A percentile compares a stretch with the other conserved stretches of the same genome.
Conservation (phyloP, 2,888 invertebrate genomes). For the Trypoxylon attenuatum region DNA sequence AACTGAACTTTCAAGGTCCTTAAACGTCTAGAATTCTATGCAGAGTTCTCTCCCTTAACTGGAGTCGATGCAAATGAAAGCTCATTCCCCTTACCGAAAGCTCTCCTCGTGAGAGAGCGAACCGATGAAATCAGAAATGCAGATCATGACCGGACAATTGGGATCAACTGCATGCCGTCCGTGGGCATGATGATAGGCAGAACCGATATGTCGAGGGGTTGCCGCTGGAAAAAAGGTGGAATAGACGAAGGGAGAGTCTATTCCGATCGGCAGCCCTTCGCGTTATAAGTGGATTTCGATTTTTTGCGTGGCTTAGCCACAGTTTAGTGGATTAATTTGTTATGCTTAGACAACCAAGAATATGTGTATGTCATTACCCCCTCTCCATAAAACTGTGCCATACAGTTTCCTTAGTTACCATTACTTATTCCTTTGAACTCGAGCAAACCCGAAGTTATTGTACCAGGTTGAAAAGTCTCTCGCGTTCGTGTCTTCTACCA, state of each 20-base stretch:
- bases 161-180: conserved; percentile 44
- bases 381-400: no score
- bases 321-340: background rate
- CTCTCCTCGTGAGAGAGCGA: conserved; percentile 34
- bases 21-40: no score
- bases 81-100: conserved; percentile 20
- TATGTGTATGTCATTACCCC: no score
- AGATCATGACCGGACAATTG: conserved; percentile 60
- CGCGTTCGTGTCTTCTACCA: no score
- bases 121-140: conserved; percentile 67
- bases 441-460: no score
- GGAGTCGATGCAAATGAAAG: conserved; percentile 61
- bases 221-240: background rate
- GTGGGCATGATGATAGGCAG: background rate
- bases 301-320: conserved; percentile 13
- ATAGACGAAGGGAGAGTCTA: background rate
- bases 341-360: no score
- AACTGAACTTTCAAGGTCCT: no score
- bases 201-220: conserved; percentile 3
- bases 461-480: no score
- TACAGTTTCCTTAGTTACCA: no score
- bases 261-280: conserved; percentile 1
- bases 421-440: no score
- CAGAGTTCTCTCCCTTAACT: conserved; percentile 14
- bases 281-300: conserved; percentile 54